These are phyloP conservation scores for Leuctra nigra DNA, from an alignment of 2,888 invertebrate genomes.

Conservation along the genomic window DNA sequence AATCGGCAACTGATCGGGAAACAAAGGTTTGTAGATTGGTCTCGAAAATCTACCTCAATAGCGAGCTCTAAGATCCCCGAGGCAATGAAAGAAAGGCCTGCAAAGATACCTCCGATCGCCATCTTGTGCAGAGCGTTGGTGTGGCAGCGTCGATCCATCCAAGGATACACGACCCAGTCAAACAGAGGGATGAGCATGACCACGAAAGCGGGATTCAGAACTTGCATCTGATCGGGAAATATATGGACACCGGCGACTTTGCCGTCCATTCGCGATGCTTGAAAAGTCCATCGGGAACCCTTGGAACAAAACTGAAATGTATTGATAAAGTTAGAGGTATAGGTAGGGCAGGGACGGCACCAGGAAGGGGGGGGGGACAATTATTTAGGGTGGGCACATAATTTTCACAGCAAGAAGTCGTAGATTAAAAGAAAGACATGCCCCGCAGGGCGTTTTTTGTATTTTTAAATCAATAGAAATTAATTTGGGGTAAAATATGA, in stretches of 20 bases:
- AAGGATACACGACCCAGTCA: conserved; percentile 48
- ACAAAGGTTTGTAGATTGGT: neutral
- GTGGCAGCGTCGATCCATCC: conserved; percentile 38
- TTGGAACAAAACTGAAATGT: conserved; percentile 33
- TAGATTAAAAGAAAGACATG: too few relatives aligned
- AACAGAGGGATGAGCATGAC: conserved; percentile 63
- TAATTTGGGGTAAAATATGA: too few relatives aligned
- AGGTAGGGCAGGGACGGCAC: neutral
- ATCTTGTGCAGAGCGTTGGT: conserved; percentile 54
- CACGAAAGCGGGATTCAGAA: conserved; percentile 67
- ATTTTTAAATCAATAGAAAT: too few relatives aligned
- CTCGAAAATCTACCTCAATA: conserved; percentile 48
- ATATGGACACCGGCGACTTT: conserved; percentile 39
- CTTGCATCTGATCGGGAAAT: conserved; percentile 76
- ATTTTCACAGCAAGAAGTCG: too few relatives aligned
- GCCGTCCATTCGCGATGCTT: conserved; percentile 64
- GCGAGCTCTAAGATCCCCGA: conserved; percentile 51
- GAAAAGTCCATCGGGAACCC: conserved; percentile 73
- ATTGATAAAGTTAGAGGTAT: conserved; percentile 28
- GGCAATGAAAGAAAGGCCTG: conserved; percentile 56
- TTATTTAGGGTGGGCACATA: too few relatives aligned
- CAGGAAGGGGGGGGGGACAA: too few relatives aligned
- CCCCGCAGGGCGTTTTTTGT: too few relatives aligned
- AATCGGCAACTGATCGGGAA: too few relatives aligned
- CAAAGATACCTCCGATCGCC: conserved; percentile 64